Base-by-base conservation (phyloP, 2,888 invertebrate genomes). In the Colletes collaris region DNA sequence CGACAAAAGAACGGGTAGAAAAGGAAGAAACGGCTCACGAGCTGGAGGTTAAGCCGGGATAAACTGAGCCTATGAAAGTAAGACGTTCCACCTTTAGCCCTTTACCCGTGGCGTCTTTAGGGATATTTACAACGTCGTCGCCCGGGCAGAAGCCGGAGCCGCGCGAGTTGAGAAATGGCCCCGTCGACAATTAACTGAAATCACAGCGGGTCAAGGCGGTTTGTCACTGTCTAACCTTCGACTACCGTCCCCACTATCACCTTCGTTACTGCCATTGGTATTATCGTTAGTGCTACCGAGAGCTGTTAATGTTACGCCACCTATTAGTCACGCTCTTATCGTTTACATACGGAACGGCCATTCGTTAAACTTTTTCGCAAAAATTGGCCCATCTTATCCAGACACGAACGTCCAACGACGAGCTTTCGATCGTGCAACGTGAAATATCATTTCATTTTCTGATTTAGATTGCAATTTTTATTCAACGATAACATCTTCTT, bases 181-280 rank as follows among this genome's bases (percentile, higher is more conserved):
- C 81, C 58, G 86, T 81, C 90, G 89, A 91, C 91, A 92, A 92
- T 92, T 92, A 91, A 92, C 91, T 88, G 91, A 91, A 92, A 91
- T 92, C 91, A 91, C 90, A 87, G 87, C 87, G 86, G 88, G 85
- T 89, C 85, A 83, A 89, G 83, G 85, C 90, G 82, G 89, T 91
- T 92, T 92, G 88, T 92, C 91, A 91, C 89, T 91, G 91, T 90
- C 92, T 87, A 76, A 69, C 79, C 78, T 77, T 69, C 66, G 71
- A 86, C 81, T 83, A 77, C 87, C 78, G 81, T 67, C 68, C 65
- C 68, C 37, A 37, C 83, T 60, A 72, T 79, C 79, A 60, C 66
- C 76, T 59, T 13, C 50, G 53, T 80, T 62, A 69, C 83, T 76
- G 74, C 46, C 64, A 65, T 76, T 46, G 76, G 72, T 66, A 81